Evolutionary conservation across 1,140 invertebrate species (phyloP), one percentile per base, ranked within the genome.

Genomic region (Sitodiplosis mosellana): DNA sequence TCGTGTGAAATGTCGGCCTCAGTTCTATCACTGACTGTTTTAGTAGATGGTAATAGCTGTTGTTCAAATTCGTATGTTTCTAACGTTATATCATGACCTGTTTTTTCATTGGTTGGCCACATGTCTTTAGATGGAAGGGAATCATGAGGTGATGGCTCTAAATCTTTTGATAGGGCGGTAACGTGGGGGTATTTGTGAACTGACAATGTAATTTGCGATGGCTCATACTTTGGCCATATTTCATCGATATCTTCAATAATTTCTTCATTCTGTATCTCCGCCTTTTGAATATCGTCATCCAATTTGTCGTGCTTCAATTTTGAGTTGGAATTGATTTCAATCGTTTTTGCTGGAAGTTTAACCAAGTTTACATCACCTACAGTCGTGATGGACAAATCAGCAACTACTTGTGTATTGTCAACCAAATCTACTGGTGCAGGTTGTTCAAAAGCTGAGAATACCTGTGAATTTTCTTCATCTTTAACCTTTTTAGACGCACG

Each of bases 171-270:
- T 19, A 21, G 21, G 10, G 6, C 15, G 6, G 14, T 21, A 3
- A 2, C 22, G 5, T 12, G 10, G 21, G 3, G 6, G 7, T 22
- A n/a, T 22, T 20, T 12, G 4, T 10, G 10, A 14, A 10, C 20
- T 33, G 17, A n/a, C 12, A 14, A 5, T 7, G 10, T 3, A 18
- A 14, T 12, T 4, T 15, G 12, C 6, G 63, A 47, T 50, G 63
- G 59, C 51, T 64, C 58, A 52, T 62, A 55, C 38, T 48, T 18
- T 27, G 61, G 61, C 61, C 61, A 64, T 51, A 64, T 64, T 17
- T 62, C 59, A 17, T 54, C 45, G 38, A 64, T 56, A 48, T 64
- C 53, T 52, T 63, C 57, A 20, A 45, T 21, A 4, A 20, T 43
- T 19, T 43, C 18, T 4, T 43, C 41, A 18, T 43, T 18, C n/a